phyloP scores from a whole-genome alignment of 1,140 invertebrate species.

The Dermatophagoides farinae region DNA sequence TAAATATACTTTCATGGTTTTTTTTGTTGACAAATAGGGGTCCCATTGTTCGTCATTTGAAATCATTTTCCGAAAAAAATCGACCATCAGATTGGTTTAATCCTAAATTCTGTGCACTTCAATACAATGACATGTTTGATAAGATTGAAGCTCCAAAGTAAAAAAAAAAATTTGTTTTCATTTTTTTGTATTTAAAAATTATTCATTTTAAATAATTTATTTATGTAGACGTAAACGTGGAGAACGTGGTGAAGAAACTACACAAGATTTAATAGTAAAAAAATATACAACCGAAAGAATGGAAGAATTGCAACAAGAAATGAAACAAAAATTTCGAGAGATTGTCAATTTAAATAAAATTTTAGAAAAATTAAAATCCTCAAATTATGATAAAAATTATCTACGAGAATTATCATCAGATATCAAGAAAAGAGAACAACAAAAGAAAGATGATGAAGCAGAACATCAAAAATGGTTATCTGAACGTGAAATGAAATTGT shows the following conservation, averaged over 20 bases:
- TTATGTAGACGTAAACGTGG: neutral
- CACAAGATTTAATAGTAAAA: slow-evolving; percentile 54
- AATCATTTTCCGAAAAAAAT: slow-evolving; percentile 43
- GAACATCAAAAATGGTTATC: slow-evolving; percentile 41
- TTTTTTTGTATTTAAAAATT: too few relatives aligned
- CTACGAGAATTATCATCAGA: slow-evolving; percentile 45
- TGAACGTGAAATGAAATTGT: slow-evolving; percentile 37
- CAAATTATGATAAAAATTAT: slow-evolving; percentile 37
- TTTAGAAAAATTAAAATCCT: slow-evolving; percentile 34
- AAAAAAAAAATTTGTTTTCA: slow-evolving; percentile 7
- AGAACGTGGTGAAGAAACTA: slow-evolving; percentile 41
- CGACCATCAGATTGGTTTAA: slow-evolving; percentile 71
- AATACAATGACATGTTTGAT: slow-evolving; percentile 62
- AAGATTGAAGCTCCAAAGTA: slow-evolving; percentile 61
- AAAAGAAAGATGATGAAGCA: slow-evolving; percentile 39
- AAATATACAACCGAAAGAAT: slow-evolving; percentile 54
- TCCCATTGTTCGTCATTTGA: slow-evolving; percentile 55
- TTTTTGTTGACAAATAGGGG: slow-evolving; percentile 32
- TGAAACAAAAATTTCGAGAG: slow-evolving; percentile 40
- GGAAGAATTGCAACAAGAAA: slow-evolving; percentile 45
- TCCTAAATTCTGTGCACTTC: slow-evolving; percentile 69
- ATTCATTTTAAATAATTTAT: neutral
- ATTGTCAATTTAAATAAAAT: slow-evolving; percentile 36
- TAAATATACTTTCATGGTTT: neutral
- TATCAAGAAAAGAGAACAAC: slow-evolving; percentile 46